Conservation (phyloP, 2,888 invertebrate species). For the Hemithea aestivaria region DNA sequence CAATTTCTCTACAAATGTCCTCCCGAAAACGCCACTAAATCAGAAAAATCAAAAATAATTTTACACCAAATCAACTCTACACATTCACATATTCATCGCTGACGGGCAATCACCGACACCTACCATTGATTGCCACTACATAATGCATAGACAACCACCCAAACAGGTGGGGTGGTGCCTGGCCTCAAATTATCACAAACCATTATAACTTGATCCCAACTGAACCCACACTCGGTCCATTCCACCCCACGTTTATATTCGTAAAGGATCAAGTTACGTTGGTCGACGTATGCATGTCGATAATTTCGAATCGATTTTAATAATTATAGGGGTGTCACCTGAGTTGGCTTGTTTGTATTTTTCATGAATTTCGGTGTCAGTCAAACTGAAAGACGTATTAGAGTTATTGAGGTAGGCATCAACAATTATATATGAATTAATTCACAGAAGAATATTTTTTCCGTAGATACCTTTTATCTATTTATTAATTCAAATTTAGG, state of each 20-base stretch:
- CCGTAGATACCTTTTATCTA: too few species aligned
- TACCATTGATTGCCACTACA: constrained; percentile 73
- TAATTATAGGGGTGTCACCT: constrained; percentile 49
- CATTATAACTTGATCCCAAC: constrained; percentile 34
- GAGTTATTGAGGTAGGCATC: too few species aligned
- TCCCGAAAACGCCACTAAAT: too few species aligned
- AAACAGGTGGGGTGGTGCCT: constrained; percentile 30
- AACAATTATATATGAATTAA: too few species aligned
- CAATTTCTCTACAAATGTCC: too few species aligned
- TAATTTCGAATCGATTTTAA: constrained; percentile 64
- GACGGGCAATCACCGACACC: constrained; percentile 64
- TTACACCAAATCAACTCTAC: constrained; percentile 34
- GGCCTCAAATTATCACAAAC: constrained; percentile 52
- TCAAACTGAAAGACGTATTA: too few species aligned
- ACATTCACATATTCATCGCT: constrained; percentile 29
- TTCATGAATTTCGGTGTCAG: constrained; percentile 5
- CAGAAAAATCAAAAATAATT: background rate
- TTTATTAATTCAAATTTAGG: too few species aligned
- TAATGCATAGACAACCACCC: constrained; percentile 63
- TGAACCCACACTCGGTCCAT: background rate
- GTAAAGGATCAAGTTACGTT: constrained; percentile 30
- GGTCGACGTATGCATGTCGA: constrained; percentile 49
- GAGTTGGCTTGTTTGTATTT: constrained; percentile 18
- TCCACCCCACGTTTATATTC: background rate
- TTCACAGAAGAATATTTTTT: too few species aligned